These are phyloP conservation scores for Bergia puertoricense DNA, from an alignment of 92 coral and sea anemone genomes.

Conservation along the genomic window DNA sequence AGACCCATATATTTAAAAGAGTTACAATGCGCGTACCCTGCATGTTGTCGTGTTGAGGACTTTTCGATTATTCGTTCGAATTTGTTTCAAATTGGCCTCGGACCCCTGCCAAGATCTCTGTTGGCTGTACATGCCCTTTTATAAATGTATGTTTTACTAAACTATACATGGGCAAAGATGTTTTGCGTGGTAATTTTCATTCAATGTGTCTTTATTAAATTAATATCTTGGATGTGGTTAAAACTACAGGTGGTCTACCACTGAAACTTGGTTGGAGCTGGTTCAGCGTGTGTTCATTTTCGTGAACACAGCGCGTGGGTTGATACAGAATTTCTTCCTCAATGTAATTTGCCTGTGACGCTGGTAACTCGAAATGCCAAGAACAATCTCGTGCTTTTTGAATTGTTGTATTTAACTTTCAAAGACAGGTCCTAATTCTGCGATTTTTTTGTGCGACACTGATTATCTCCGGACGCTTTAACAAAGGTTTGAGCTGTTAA, in stretches of 20 bases:
- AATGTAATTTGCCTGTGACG: neutral
- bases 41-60: no score
- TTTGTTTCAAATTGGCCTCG: neutral
- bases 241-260: conserved; percentile 27
- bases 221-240: neutral
- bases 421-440: neutral
- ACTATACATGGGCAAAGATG: neutral
- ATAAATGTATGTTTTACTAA: neutral
- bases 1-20: neutral
- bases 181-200: neutral
- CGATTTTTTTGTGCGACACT: neutral
- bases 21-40: no score
- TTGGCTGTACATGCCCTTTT: neutral
- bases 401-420: neutral
- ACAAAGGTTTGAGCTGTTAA: neutral
- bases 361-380: neutral
- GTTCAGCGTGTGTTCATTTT: neutral
- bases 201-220: conserved; percentile 8
- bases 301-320: neutral
- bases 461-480: neutral
- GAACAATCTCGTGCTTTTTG: neutral
- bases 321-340: neutral
- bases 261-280: neutral
- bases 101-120: neutral
- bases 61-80: neutral